Evolutionary conservation across 1,140 invertebrate species (phyloP).

Genomic region (Zaprionus taronus): DNA sequence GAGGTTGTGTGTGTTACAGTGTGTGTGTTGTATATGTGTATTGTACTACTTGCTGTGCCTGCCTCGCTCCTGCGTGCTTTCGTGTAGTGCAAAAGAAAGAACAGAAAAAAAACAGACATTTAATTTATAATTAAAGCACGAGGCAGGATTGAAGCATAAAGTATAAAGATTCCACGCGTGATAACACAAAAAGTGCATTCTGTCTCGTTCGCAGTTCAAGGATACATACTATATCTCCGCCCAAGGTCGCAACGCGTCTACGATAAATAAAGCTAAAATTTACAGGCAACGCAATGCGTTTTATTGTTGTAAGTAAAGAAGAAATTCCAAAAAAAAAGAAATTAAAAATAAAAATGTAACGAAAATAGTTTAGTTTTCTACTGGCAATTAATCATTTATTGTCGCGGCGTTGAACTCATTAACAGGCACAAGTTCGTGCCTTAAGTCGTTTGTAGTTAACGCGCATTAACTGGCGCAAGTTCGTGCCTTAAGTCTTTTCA

Average conservation of each 20-base stretch:
- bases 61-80: conserved; percentile 13
- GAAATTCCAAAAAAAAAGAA: conserved; percentile 1
- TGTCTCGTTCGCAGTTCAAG: conserved; percentile 71
- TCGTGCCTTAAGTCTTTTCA: conserved; percentile 46
- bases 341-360: conserved; percentile 9
- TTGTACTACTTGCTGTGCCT: not conserved
- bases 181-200: conserved; percentile 46
- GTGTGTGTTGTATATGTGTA: conserved; percentile 1
- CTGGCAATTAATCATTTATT: conserved; percentile 65
- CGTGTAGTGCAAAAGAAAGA: conserved; percentile 28
- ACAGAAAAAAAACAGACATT: conserved; percentile 37
- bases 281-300: conserved; percentile 47
- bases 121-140: conserved; percentile 51
- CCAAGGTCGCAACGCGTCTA: conserved; percentile 25
- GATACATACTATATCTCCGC: conserved; percentile 40
- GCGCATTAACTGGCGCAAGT: conserved; percentile 40
- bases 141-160: conserved; percentile 46
- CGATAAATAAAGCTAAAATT: conserved; percentile 4
- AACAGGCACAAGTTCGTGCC: conserved; percentile 70
- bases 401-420: conserved; percentile 57
- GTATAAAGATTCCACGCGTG: conserved; percentile 21
- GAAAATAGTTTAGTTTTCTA: conserved; percentile 59
- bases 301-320: conserved; percentile 62
- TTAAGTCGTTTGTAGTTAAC: conserved; percentile 49
- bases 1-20: conserved; percentile 28